phyloP scores from a whole-genome alignment of 2,888 invertebrate species.

The Hypolimnas misippus region DNA sequence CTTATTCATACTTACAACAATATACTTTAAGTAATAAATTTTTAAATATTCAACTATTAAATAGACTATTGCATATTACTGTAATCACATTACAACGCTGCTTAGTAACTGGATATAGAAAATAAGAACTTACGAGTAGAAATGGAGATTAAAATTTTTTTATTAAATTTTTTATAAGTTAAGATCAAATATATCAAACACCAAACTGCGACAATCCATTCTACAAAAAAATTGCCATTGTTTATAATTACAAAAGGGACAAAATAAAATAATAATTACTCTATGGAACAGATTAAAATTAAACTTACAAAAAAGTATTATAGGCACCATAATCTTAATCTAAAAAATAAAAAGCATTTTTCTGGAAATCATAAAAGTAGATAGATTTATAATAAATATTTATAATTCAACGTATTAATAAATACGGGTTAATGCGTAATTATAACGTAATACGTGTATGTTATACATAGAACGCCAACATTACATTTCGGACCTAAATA shows the following conservation, averaged over 20 bases:
- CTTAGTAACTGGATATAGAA: slow-evolving; percentile 29
- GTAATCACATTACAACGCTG: slow-evolving; percentile 61
- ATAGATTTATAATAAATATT: slow-evolving; percentile 27
- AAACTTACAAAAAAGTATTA: slow-evolving; percentile 46
- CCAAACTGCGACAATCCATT: slow-evolving; percentile 3
- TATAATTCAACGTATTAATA: slow-evolving; percentile 1
- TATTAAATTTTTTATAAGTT: not conserved
- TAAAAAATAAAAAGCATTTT: slow-evolving; percentile 49
- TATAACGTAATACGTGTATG: slow-evolving; percentile 4
- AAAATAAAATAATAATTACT: slow-evolving; percentile 39
- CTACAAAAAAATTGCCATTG: not conserved
- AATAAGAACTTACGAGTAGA: slow-evolving; percentile 14
- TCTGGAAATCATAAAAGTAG: slow-evolving; percentile 16
- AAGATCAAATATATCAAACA: not conserved
- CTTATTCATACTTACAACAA: slow-evolving; percentile 68
- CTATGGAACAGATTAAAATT: slow-evolving; percentile 29
- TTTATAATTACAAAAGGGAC: slow-evolving; percentile 5
- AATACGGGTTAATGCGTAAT: not conserved
- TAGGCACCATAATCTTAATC: slow-evolving; percentile 77
- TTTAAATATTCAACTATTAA: slow-evolving; percentile 74
- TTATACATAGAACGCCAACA: slow-evolving; percentile 14
- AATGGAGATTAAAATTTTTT: not conserved
- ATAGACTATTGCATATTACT: slow-evolving; percentile 69
- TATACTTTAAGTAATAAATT: slow-evolving; percentile 76
- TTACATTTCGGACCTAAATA: slow-evolving; percentile 31